Conservation (phyloP, 2,113 vertebrate genomes). For the Carollia perspicillata region DNA sequence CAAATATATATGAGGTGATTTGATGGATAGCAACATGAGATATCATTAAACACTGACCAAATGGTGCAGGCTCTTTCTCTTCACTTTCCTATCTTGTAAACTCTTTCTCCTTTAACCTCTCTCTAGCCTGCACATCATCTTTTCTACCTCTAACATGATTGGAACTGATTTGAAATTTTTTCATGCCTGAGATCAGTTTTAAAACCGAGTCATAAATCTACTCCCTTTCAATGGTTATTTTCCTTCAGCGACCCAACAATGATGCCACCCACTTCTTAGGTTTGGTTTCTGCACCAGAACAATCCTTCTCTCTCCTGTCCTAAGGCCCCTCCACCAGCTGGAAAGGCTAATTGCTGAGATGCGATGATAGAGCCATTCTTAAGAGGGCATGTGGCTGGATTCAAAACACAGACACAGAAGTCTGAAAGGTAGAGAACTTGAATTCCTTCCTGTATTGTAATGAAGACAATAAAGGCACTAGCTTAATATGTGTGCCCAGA, state of each 20-base stretch:
- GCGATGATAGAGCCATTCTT: background rate
- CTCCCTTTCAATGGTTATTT: background rate
- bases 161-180: background rate
- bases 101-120: background rate
- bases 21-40: background rate
- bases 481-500: background rate
- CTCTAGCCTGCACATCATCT: background rate
- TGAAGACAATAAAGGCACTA: background rate
- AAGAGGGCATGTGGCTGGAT: background rate
- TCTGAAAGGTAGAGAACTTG: background rate
- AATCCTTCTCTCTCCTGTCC: background rate
- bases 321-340: background rate
- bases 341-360: background rate
- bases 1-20: background rate
- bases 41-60: background rate
- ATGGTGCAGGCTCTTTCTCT: background rate
- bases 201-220: background rate
- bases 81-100: conserved; percentile 13
- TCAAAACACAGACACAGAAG: background rate
- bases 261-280: background rate
- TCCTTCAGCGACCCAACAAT: background rate
- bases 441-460: background rate
- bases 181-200: background rate
- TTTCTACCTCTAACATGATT: background rate
- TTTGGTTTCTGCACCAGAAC: background rate